Base-by-base conservation (phyloP, 37 sponge, comb jelly and placozoan species). In the Amphimedon queenslandica region DNA sequence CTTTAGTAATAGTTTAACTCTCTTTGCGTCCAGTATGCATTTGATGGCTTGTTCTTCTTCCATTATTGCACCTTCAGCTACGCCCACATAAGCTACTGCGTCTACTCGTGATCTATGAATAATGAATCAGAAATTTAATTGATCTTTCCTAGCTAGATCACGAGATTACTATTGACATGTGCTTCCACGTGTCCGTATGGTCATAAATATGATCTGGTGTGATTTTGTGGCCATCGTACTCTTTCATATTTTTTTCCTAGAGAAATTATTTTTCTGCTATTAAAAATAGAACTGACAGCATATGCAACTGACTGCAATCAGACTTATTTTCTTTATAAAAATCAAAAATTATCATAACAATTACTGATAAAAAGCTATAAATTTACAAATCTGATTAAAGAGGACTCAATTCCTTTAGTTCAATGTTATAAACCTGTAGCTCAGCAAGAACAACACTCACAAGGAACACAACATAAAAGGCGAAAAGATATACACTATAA, bases 381-480 rank as follows among this genome's bases (percentile, higher is more conserved):
- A 47, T 18, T 8, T 47, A 47, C 53, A 47, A 18, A 18, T 47
- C 13, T 13, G 13, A 47, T 47, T n/a, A n/a, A n/a, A n/a, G n/a
- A n/a, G n/a, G n/a, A n/a, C n/a, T n/a, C n/a, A n/a, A n/a, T n/a
- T n/a, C n/a, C n/a, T n/a, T n/a, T n/a, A n/a, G n/a, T 47, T 47
- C 13, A 28, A 96, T 80, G 0, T 37, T 34, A 53, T 94, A 75
- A 2, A 87, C 86, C 3, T 84, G 67, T 0, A 69, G 56, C 32
- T 92, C 90, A n/a, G 86, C 89, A 18, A 98, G 28, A 28, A 89
- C 42, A 21, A 93, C 83, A 3, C 86, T 24, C 1, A 87, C 63
- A 32, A 98, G 35, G 42, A 95, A 98, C 11, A 53, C 43, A 0
- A 87, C 60, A 40, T 98, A 98, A 32, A 90, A 60, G 1, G 20